Evolutionary conservation across 1,140 invertebrate genomes (phyloP).

Genomic region (Drosophila azteca): DNA sequence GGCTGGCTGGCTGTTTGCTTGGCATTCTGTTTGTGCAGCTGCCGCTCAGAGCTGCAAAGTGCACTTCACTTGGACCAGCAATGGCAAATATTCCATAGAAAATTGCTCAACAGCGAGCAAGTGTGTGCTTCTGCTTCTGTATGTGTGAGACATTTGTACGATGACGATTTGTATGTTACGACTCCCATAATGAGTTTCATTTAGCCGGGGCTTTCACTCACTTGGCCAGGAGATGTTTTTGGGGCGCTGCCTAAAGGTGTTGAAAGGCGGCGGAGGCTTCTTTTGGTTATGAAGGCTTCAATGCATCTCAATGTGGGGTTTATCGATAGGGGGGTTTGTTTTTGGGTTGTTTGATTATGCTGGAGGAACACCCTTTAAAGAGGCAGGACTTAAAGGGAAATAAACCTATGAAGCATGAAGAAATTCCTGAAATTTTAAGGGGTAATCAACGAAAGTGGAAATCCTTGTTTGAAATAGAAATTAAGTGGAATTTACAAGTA

Average conservation of each 20-base stretch:
- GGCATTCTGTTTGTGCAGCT: slow-evolving; percentile 75
- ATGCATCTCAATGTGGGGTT: slow-evolving; percentile 37
- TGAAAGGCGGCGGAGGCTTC: slow-evolving; percentile 24
- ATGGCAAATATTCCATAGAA: slow-evolving; percentile 77
- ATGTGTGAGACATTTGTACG: slow-evolving; percentile 26
- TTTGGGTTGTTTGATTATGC: not conserved
- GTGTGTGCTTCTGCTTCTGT: slow-evolving; percentile 23
- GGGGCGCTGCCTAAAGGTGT: slow-evolving; percentile 45
- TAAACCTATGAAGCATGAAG: no score
- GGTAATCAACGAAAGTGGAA: no score
- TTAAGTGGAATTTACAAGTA: no score
- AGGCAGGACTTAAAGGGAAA: no score
- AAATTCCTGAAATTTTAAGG: no score
- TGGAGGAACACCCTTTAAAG: not conserved
- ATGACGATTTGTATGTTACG: slow-evolving; percentile 23
- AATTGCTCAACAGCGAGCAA: slow-evolving; percentile 55
- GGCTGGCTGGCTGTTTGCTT: slow-evolving; percentile 47
- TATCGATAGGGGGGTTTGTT: slow-evolving; percentile 22
- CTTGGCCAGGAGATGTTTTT: slow-evolving; percentile 38
- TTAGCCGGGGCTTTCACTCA: slow-evolving; percentile 25
- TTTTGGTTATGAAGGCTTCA: slow-evolving; percentile 7
- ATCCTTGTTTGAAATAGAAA: no score
- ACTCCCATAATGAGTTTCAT: slow-evolving; percentile 71
- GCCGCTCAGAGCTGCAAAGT: slow-evolving; percentile 47
- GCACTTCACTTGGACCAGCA: slow-evolving; percentile 60